Base-by-base conservation (phyloP, 2,113 vertebrate genomes). In the Hyla sarda region DNA sequence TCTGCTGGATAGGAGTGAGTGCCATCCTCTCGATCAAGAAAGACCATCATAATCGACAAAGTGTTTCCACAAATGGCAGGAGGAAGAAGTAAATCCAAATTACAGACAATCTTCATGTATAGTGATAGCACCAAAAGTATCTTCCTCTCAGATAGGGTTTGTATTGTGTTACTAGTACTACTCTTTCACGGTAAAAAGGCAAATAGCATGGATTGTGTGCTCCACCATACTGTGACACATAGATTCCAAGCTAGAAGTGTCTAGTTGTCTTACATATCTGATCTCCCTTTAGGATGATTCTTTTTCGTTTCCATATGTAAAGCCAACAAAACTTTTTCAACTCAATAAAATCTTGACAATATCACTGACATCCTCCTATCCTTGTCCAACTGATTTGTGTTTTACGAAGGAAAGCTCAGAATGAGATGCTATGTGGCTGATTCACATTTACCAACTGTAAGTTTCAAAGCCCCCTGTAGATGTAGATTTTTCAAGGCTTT, bases 401-500 rank as follows among this genome's bases (percentile, higher is more conserved):
- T 91, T 88, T 84, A 88, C 82, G 89, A 90, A 92, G 92, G 90
- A 92, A 90, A 23, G 17, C 48, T 8, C 17, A 37, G 2, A 10
- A 60, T 82, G 37, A 32, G n/a, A n/a, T 7, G 82, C 92, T 95
- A 95, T 92, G 95, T 95, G 87, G 94, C 91, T 47, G 91, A 91
- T 0, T 93, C 92, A 0, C 98, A 99, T 73, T 91, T 90, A 60
- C 95, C 96, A 1, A 96, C 96, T 88, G 96, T 97, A 89, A 99
- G 96, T 93, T 93, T 96, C 88, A 99, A 95, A 77, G 98, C 98
- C 89, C 98, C 98, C 89, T 96, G 96, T 88, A 95, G 95, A 78
- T 99, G 97, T 85, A 99, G 92, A 1, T 89, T 90, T 90, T 95
- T 97, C 90, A 99, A 93, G 75, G 98, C 97, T 92, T 96, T 95